These are phyloP conservation scores for Ommatoiulus sabulosus DNA, from an alignment of 2,888 invertebrate genomes.

Conservation along the genomic window DNA sequence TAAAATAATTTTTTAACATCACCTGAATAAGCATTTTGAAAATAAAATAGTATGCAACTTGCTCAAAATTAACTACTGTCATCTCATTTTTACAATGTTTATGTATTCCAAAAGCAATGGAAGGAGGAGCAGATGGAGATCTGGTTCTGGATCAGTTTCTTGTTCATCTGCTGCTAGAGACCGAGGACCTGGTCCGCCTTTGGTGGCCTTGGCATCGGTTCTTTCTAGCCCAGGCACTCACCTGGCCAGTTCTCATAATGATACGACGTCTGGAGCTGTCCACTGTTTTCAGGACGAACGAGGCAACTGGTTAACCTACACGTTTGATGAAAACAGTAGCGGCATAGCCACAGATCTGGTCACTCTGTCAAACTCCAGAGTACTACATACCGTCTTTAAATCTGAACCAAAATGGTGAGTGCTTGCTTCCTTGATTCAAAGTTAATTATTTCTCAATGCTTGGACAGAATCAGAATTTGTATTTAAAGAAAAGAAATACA, in stretches of 20 bases:
- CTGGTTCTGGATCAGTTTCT: constrained; percentile 62
- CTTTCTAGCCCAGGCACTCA: constrained; percentile 71
- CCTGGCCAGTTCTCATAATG: constrained; percentile 83
- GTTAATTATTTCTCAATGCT: too few relatives aligned
- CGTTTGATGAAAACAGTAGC: constrained; percentile 83
- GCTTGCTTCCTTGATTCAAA: neutral
- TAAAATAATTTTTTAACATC: too few relatives aligned
- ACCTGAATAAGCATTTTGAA: neutral
- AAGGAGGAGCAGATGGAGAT: constrained; percentile 62
- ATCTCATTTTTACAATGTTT: neutral
- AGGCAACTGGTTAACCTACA: constrained; percentile 86
- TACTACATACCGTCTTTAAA: constrained; percentile 51
- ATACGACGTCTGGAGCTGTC: constrained; percentile 84
- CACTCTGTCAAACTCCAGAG: constrained; percentile 58
- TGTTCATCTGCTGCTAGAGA: constrained; percentile 65
- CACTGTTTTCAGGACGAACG: constrained; percentile 88
- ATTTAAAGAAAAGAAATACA: too few relatives aligned
- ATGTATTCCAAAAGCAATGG: constrained; percentile 32
- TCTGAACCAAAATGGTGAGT: constrained; percentile 61
- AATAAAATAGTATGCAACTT: neutral
- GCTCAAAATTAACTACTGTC: neutral
- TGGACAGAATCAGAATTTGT: too few relatives aligned
- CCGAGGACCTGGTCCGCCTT: constrained; percentile 64
- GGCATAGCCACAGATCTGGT: constrained; percentile 65
- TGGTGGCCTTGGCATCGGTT: constrained; percentile 63